Evolutionary conservation across 2,113 vertebrate species (phyloP).

Genomic region (Barnardius zonarius): DNA sequence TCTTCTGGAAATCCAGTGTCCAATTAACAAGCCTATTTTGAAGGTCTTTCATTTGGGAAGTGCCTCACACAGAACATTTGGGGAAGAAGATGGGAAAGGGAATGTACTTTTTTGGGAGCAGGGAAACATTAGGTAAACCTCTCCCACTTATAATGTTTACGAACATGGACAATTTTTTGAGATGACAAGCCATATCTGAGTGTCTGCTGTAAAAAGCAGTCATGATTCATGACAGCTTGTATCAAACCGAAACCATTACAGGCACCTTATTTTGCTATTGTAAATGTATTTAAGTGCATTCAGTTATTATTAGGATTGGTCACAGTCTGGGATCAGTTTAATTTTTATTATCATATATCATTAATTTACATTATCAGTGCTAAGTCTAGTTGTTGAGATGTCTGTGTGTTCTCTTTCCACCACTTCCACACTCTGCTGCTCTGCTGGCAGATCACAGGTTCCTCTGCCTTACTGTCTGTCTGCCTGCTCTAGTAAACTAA

Average conservation of each 20-base stretch:
- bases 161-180: background rate
- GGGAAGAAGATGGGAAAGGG: background rate
- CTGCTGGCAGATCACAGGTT: rapidly evolving
- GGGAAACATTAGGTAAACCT: background rate
- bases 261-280: background rate
- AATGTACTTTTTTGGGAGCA: background rate
- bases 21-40: background rate
- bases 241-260: background rate
- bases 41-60: background rate
- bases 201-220: background rate
- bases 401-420: background rate
- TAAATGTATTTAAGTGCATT: background rate
- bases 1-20: background rate
- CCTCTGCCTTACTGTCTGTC: rapidly evolving
- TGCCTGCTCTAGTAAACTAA: background rate
- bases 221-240: background rate
- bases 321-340: background rate
- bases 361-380: background rate
- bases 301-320: background rate
- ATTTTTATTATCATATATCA: background rate
- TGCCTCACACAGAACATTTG: background rate
- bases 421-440: background rate
- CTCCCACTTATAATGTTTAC: background rate
- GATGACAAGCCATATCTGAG: background rate
- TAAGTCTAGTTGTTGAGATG: rapidly evolving